Conservation (phyloP, 2,888 invertebrate species). For the Lottia scabra region DNA sequence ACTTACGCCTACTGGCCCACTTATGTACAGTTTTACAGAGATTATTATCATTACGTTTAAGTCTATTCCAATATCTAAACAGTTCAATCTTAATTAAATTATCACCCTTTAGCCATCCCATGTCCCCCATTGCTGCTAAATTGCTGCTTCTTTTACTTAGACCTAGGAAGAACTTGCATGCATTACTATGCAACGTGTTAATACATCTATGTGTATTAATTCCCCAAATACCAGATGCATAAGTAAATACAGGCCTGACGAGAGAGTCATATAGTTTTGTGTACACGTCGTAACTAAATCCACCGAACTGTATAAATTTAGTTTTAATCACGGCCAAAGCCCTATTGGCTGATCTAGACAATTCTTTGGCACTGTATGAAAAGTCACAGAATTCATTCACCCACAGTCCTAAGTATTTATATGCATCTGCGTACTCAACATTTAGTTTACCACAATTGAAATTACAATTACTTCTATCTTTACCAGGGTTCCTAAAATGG, state of each 20-base stretch:
- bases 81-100: no score
- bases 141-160: not conserved
- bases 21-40: no score
- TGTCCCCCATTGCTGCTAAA: no score
- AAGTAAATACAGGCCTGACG: not conserved
- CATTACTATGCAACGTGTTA: no score
- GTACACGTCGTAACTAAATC: not conserved
- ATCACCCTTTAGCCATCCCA: no score
- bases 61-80: no score
- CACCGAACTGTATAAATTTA: not conserved
- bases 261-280: not conserved
- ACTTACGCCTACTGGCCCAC: no score
- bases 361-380: not conserved
- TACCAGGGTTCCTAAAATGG: not conserved
- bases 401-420: not conserved
- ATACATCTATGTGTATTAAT: not conserved
- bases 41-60: no score
- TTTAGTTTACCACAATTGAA: not conserved
- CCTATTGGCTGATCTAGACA: not conserved
- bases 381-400: constrained; percentile 1
- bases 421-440: not conserved
- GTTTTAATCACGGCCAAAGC: not conserved
- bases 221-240: not conserved
- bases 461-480: not conserved
- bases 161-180: not conserved